These are phyloP conservation scores for Xylota sylvarum DNA, from an alignment of 2,888 invertebrate genomes.

Conservation along the genomic window DNA sequence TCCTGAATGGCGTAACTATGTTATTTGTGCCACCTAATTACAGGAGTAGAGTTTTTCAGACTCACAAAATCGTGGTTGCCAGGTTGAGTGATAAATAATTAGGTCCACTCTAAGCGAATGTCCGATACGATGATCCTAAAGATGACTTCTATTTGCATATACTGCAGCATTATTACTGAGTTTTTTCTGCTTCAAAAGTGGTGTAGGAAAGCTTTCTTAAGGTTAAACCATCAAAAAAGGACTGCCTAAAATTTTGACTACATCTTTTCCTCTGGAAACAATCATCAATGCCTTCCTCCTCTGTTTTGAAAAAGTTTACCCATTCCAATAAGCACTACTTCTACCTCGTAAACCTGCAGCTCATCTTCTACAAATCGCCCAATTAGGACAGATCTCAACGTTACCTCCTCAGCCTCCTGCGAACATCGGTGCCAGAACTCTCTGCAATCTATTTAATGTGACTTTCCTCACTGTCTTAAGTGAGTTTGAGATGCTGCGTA, in stretches of 20 bases:
- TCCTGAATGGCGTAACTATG: too few species aligned
- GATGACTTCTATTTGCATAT: too few species aligned
- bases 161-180: too few species aligned
- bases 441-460: slow-evolving; percentile 65
- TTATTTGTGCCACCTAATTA: too few species aligned
- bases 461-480: slow-evolving; percentile 61
- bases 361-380: slow-evolving; percentile 43
- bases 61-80: too few species aligned
- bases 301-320: not conserved
- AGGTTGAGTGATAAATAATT: too few species aligned
- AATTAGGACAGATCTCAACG: slow-evolving; percentile 52
- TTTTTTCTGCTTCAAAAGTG: too few species aligned
- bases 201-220: too few species aligned
- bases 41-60: too few species aligned
- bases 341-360: slow-evolving; percentile 1
- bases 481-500: slow-evolving; percentile 42
- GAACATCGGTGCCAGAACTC: slow-evolving; percentile 22
- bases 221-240: too few species aligned
- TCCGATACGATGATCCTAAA: too few species aligned
- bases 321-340: not conserved
- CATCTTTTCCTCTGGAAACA: not conserved
- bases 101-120: too few species aligned
- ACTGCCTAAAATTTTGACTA: not conserved
- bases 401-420: not conserved
- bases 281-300: not conserved